Evolutionary conservation across 2,888 invertebrate genomes (phyloP), one percentile per base, ranked within the genome.

Genomic region (Heliconius sara): DNA sequence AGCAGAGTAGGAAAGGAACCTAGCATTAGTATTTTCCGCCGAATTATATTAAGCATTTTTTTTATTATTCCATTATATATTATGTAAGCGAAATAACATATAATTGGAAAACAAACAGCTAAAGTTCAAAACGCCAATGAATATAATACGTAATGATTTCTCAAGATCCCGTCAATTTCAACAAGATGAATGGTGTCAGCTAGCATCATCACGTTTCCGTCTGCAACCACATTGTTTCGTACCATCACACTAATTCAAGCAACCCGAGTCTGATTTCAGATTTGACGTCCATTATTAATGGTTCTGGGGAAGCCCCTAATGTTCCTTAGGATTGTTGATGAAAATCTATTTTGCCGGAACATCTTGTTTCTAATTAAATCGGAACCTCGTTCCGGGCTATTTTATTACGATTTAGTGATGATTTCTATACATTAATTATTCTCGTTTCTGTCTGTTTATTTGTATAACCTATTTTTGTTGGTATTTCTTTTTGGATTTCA

Each of bases 211-310:
- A 87, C 87, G 86, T 87, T 87, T 85, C 84, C 83, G 82, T 60
- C n/a, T 83, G 83, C 83, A 85, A 87, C 89, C 88, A 84, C 88
- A 89, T 89, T 89, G 90, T 90, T 90, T 88, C 85, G 82, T 85
- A 86, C 88, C 87, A 88, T 90, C 89, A 90, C 91, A 90, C 83
- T 82, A 83, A 85, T 85, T 86, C 83, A 78, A 79, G 83, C 81
- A 84, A 83, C 84, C 87, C 84, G 84, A 84, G 85, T 85, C 84
- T 87, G 86, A 88, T 90, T 90, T 88, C 83, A 84, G 85, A 91
- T 90, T 91, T 88, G 87, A 87, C 87, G 86, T 88, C 71, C 91
- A 91, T 93, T 91, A 93, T 91, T 90, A 91, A 93, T 91, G 87
- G 86, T 83, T 84, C 85, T 83, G 83, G 84, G 85, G 85, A 83